Conservation (phyloP, 2,888 invertebrate species). For the Graphium colonna region DNA sequence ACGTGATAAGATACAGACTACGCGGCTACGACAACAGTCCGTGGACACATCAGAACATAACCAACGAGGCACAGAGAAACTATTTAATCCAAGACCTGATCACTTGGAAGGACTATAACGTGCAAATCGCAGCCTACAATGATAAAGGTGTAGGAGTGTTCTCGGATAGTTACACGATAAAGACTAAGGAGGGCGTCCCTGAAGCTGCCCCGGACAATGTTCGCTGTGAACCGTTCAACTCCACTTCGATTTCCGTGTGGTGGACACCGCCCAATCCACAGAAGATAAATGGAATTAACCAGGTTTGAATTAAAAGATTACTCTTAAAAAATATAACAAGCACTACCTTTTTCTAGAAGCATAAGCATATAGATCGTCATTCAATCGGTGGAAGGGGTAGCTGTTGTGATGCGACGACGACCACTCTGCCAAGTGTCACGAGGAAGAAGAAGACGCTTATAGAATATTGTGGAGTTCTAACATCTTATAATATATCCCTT, state of each 20-base stretch:
- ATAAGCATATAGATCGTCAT: too few species aligned
- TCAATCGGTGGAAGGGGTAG: too few species aligned
- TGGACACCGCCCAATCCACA: constrained; percentile 99
- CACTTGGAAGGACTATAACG: constrained; percentile 98
- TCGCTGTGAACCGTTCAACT: constrained; percentile 88
- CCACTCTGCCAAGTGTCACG: too few species aligned
- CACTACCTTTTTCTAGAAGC: too few species aligned
- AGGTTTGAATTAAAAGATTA: constrained; percentile 64
- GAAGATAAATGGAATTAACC: constrained; percentile 98
- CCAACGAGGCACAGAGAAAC: constrained; percentile 94
- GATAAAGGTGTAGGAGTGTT: constrained; percentile 97
- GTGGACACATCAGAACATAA: constrained; percentile 95
- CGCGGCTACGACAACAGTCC: constrained; percentile 95
- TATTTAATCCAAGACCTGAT: constrained; percentile 95
- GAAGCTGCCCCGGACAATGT: constrained; percentile 94
- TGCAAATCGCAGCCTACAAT: constrained; percentile 98
- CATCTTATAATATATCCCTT: too few species aligned
- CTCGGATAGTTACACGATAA: constrained; percentile 93
- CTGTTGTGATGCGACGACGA: too few species aligned
- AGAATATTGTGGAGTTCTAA: too few species aligned
- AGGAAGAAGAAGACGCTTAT: too few species aligned
- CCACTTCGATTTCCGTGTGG: constrained; percentile 89
- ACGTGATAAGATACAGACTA: constrained; percentile 93
- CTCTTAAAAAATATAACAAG: too few species aligned
- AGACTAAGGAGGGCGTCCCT: constrained; percentile 97